phyloP scores from a whole-genome alignment of 1,140 invertebrate genomes.

The Drosophila prosaltans region DNA sequence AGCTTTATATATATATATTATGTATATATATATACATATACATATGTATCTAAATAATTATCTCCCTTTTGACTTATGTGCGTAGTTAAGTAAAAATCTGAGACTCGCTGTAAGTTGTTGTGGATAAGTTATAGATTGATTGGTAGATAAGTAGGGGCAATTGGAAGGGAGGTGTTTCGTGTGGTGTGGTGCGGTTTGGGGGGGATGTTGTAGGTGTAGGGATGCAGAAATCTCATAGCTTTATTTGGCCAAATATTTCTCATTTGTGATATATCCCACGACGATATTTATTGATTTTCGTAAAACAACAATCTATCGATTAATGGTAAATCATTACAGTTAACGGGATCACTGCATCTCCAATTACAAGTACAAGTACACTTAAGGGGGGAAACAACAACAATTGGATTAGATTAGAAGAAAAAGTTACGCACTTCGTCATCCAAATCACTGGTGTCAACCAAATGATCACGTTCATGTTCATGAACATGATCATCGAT shows the following conservation, averaged over 20 bases:
- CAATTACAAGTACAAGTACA: background rate
- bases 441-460: conserved; percentile 70
- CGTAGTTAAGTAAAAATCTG: conserved; percentile 80
- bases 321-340: no score
- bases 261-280: background rate
- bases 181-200: background rate
- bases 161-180: background rate
- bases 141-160: background rate
- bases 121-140: conserved; percentile 10
- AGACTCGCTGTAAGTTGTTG: conserved; percentile 71
- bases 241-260: background rate
- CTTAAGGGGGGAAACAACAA: conserved; percentile 32
- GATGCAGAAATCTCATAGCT: background rate
- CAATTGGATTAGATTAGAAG: conserved; percentile 72
- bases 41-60: conserved; percentile 41
- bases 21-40: conserved; percentile 26
- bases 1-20: conserved; percentile 42
- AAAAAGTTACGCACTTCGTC: conserved; percentile 75
- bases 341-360: background rate
- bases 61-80: conserved; percentile 69
- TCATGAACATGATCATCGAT: conserved; percentile 53
- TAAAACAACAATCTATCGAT: no score
- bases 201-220: conserved; percentile 12
- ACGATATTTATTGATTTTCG: background rate
- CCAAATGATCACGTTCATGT: conserved; percentile 30